Evolutionary conservation across 2,888 invertebrate species (phyloP).

Genomic region (Psococerastis gibbosa): DNA sequence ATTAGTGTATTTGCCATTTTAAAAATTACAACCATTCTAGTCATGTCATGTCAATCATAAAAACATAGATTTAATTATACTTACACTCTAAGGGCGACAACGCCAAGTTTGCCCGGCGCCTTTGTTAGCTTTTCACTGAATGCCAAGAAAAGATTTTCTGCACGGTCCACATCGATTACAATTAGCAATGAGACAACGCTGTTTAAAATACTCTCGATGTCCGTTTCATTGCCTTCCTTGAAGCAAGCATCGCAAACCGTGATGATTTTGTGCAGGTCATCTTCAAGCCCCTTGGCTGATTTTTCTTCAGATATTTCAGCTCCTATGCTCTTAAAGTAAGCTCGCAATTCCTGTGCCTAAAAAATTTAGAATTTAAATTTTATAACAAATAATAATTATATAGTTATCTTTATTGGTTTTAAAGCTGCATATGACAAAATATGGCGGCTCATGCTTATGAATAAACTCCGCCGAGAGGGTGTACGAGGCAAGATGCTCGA

Average conservation of each 20-base stretch:
- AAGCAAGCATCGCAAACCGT: constrained; percentile 86
- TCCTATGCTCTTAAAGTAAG: constrained; percentile 80
- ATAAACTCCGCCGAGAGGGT: too few species aligned
- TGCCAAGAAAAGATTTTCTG: constrained; percentile 71
- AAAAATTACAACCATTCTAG: too few species aligned
- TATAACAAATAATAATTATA: too few species aligned
- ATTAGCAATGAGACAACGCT: constrained; percentile 94
- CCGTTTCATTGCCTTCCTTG: constrained; percentile 65
- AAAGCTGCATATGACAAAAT: too few species aligned
- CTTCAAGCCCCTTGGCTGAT: constrained; percentile 73
- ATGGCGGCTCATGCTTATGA: too few species aligned
- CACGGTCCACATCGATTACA: constrained; percentile 66
- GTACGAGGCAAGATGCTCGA: too few species aligned
- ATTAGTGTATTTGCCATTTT: too few species aligned
- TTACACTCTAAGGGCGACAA: constrained; percentile 71
- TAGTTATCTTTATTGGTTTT: too few species aligned
- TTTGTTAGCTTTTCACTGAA: constrained; percentile 86
- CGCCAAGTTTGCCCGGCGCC: constrained; percentile 57
- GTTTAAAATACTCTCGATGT: constrained; percentile 84
- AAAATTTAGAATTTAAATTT: too few species aligned
- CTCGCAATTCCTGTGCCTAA: constrained; percentile 77
- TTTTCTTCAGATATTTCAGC: constrained; percentile 87
- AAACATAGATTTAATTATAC: constrained; percentile 23
- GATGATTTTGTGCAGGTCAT: constrained; percentile 86
- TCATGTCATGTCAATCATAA: constrained; percentile 8